Evolutionary conservation across 1,140 invertebrate genomes (phyloP).

Genomic region (Pseudomyrmex sp.): DNA sequence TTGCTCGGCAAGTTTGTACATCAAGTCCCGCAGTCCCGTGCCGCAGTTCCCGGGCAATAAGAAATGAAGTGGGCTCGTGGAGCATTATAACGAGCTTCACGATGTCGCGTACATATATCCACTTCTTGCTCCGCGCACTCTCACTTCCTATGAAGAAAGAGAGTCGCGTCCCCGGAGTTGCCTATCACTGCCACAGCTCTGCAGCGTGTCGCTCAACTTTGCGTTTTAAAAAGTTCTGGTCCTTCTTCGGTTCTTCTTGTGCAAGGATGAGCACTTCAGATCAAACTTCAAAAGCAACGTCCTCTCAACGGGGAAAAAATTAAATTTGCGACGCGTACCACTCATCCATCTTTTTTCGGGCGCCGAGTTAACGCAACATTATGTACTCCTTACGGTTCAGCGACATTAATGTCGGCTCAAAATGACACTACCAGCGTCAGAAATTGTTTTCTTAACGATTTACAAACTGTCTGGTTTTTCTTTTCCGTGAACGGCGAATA

Average conservation of each 20-base stretch:
- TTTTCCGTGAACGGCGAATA: constrained; percentile 14
- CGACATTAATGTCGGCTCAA: constrained; percentile 63
- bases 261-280: constrained; percentile 19
- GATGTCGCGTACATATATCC: constrained; percentile 75
- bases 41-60: constrained; percentile 61
- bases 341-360: constrained; percentile 72
- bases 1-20: constrained; percentile 65
- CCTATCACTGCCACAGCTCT: constrained; percentile 14
- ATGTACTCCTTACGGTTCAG: constrained; percentile 67
- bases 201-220: constrained; percentile 14
- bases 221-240: constrained; percentile 67
- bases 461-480: constrained; percentile 38
- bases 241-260: neutral
- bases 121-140: constrained; percentile 18
- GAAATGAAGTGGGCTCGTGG: constrained; percentile 66
- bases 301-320: constrained; percentile 62
- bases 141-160: neutral
- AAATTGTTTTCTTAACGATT: constrained; percentile 68
- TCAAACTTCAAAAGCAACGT: constrained; percentile 25
- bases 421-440: constrained; percentile 30
- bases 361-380: constrained; percentile 74
- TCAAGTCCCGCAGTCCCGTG: constrained; percentile 62
- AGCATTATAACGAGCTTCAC: constrained; percentile 77
- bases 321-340: constrained; percentile 75
- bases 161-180: constrained; percentile 8